phyloP scores from a whole-genome alignment of 2,888 invertebrate species.

The Therioaphis trifolii region DNA sequence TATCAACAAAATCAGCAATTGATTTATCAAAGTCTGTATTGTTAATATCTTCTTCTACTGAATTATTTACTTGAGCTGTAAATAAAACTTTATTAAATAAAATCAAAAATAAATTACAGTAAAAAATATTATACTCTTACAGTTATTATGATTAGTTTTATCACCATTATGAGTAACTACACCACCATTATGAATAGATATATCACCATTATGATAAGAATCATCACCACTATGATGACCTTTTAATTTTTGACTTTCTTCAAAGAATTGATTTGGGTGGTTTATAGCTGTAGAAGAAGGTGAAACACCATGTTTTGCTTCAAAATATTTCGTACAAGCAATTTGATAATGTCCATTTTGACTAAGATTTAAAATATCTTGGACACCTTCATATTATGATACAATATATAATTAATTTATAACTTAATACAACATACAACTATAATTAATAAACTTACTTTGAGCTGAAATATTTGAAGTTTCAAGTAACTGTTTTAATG shows the following conservation, averaged over 20 bases:
- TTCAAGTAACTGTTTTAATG: conserved; percentile 79
- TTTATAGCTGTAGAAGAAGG: conserved; percentile 75
- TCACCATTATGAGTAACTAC: not conserved
- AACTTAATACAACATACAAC: not conserved
- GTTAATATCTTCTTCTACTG: conserved; percentile 14
- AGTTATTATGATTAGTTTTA: not conserved
- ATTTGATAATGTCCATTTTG: conserved; percentile 85
- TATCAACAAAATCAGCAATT: conserved; percentile 4
- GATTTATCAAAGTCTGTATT: conserved; percentile 41
- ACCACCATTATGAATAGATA: not conserved
- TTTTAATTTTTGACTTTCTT: conserved; percentile 77
- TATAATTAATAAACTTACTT: conserved; percentile 60
- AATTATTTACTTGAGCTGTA: conserved; percentile 35
- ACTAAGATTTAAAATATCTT: conserved; percentile 79
- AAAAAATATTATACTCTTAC: conserved; percentile 6
- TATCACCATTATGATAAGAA: not conserved
- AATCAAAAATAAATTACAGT: not conserved
- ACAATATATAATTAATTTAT: conserved; percentile 64
- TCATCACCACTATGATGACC: not conserved
- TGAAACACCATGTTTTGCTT: conserved; percentile 64
- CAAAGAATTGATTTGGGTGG: conserved; percentile 94
- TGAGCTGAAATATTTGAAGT: conserved; percentile 47
- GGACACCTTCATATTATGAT: conserved; percentile 72
- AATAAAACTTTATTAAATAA: not conserved
- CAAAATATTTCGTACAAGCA: conserved; percentile 85